Percentiles rank a stretch among this genome's conserved stretches.
phyloP scores from a whole-genome alignment of 2,888 invertebrate genomes.

The Tetramorium bicarinatum region DNA sequence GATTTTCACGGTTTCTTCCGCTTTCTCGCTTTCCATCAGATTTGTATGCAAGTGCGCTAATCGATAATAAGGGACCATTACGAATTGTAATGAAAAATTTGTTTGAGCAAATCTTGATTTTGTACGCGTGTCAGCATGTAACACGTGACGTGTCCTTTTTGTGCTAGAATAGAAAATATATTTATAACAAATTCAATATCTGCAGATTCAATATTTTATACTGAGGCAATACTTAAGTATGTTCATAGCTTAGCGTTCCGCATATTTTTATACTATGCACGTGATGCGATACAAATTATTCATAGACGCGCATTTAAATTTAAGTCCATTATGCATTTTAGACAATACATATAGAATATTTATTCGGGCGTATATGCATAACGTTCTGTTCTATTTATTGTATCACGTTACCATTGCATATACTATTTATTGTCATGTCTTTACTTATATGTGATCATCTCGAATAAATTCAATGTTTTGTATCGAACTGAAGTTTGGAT shows the following conservation, averaged over 20 bases:
- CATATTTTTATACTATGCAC: constrained; percentile 72
- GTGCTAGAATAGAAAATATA: constrained; percentile 4
- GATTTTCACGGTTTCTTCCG: constrained; percentile 10
- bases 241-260: constrained; percentile 69
- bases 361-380: constrained; percentile 80
- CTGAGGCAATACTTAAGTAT: constrained; percentile 58
- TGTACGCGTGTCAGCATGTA: constrained; percentile 27
- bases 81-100: constrained; percentile 30
- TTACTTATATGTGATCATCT: constrained; percentile 79
- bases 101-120: constrained; percentile 48
- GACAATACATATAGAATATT: constrained; percentile 78
- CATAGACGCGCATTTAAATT: constrained; percentile 54
- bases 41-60: constrained; percentile 2
- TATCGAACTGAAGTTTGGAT: constrained; percentile 64
- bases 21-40: constrained; percentile 30
- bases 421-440: constrained; percentile 84
- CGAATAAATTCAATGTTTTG: constrained; percentile 81
- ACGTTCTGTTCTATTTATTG: constrained; percentile 81
- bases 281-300: constrained; percentile 61
- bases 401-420: constrained; percentile 84
- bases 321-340: constrained; percentile 73
- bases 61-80: constrained; percentile 61
- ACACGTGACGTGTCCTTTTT: constrained; percentile 23
- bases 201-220: constrained; percentile 59
- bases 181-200: neutral